These are phyloP conservation scores for Indicator indicator DNA, from an alignment of 2,113 vertebrate genomes.

Conservation along the genomic window DNA sequence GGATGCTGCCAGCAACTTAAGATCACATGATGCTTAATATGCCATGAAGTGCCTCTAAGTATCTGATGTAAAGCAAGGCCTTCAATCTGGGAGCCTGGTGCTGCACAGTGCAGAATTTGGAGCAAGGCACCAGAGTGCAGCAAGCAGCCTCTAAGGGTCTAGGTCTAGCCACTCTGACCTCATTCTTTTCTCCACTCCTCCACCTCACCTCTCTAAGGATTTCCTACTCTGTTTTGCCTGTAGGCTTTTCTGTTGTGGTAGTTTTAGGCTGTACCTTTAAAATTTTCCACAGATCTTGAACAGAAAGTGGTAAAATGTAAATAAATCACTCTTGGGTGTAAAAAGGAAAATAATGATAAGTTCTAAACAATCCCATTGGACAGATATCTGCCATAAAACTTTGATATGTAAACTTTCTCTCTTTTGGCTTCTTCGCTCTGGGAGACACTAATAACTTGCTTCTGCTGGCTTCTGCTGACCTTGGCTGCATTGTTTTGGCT, in stretches of 20 bases:
- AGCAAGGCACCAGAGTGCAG: neutral
- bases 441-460: too few species aligned
- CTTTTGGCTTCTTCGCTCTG: too few species aligned
- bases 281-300: too few species aligned
- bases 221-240: neutral
- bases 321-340: too few species aligned
- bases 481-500: too few species aligned
- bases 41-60: slow-evolving; percentile 28
- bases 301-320: too few species aligned
- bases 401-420: too few species aligned
- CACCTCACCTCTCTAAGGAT: neutral
- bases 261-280: too few species aligned
- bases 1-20: slow-evolving; percentile 39
- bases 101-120: neutral
- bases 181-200: neutral
- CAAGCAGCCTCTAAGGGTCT: neutral
- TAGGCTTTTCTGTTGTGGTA: neutral
- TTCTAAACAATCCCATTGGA: too few species aligned
- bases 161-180: neutral
- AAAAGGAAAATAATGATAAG: too few species aligned
- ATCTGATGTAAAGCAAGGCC: neutral
- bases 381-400: too few species aligned
- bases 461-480: too few species aligned
- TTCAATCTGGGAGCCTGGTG: neutral
- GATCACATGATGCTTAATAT: slow-evolving; percentile 60